Conservation (phyloP, 2,113 vertebrate genomes). For the Myiagra hebetior region DNA sequence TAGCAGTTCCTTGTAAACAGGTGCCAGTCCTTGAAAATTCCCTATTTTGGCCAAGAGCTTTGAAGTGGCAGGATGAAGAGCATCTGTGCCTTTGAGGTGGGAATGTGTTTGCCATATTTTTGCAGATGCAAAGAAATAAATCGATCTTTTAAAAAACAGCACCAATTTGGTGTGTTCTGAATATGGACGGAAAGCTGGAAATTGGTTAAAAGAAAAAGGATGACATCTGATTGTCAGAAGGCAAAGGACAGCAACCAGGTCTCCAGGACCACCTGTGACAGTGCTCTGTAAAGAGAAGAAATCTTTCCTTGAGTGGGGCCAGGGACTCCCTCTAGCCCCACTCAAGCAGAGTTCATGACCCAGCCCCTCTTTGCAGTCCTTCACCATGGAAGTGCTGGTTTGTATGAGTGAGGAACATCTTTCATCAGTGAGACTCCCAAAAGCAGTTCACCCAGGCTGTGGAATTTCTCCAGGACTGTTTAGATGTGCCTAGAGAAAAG, state of each 20-base stretch:
- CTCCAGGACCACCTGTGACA: neutral
- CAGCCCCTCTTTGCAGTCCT: neutral
- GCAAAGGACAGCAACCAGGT: neutral
- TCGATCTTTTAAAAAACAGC: neutral
- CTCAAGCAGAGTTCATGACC: neutral
- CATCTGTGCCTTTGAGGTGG: neutral
- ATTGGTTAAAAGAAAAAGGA: neutral
- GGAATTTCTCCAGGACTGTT: neutral
- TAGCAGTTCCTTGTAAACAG: neutral
- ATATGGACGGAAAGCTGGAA: neutral
- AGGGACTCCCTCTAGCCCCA: fast-evolving
- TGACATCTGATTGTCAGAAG: neutral
- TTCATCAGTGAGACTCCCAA: neutral
- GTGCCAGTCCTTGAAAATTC: neutral
- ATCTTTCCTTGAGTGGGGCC: neutral
- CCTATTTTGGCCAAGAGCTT: neutral
- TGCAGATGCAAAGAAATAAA: neutral
- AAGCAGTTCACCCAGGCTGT: neutral
- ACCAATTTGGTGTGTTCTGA: neutral
- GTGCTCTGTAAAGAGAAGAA: neutral
- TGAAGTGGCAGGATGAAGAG: neutral
- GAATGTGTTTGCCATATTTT: neutral
- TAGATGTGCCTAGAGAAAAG: neutral
- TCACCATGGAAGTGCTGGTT: neutral
- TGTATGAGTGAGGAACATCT: neutral